phyloP scores from a whole-genome alignment of 2,888 invertebrate genomes.

The Auanema freiburgensis region DNA sequence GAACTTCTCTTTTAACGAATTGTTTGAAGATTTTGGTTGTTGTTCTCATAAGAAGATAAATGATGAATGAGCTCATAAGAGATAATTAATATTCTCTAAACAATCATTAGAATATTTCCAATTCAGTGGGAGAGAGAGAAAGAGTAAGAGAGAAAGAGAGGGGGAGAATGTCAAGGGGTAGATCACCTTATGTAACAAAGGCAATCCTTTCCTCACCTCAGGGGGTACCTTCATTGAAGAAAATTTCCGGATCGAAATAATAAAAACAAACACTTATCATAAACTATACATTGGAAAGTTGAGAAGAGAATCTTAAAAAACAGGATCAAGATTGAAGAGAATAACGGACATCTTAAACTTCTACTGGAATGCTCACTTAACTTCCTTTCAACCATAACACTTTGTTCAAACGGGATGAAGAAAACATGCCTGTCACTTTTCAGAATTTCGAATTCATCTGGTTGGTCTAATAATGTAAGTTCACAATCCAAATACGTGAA shows the following conservation, averaged over 20 bases:
- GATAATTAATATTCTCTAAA: too few relatives aligned
- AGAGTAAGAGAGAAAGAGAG: background rate
- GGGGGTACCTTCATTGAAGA: background rate
- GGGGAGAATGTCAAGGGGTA: too few relatives aligned
- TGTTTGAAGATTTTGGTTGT: too few relatives aligned
- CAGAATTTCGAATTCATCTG: slow-evolving; percentile 94
- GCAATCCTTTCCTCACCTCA: too few relatives aligned
- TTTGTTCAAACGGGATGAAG: background rate
- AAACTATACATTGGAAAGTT: background rate
- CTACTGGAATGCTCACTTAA: too few relatives aligned
- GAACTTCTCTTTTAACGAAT: too few relatives aligned
- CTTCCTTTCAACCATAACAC: too few relatives aligned
- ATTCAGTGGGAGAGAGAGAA: slow-evolving; percentile 1
- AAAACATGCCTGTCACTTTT: slow-evolving; percentile 72
- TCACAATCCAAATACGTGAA: slow-evolving; percentile 95
- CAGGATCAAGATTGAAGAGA: slow-evolving; percentile 4
- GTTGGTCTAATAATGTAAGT: slow-evolving; percentile 91
- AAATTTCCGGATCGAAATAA: slow-evolving; percentile 5
- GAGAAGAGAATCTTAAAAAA: slow-evolving; percentile 3
- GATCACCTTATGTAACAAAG: background rate
- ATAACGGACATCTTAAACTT: background rate
- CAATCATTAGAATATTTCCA: background rate
- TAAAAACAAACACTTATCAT: background rate
- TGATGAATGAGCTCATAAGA: too few relatives aligned
- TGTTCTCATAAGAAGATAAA: too few relatives aligned